Evolutionary conservation across 2,797 vertebrate genomes (phyloP).

Genomic region (Petrocephalus schoutedeni): DNA sequence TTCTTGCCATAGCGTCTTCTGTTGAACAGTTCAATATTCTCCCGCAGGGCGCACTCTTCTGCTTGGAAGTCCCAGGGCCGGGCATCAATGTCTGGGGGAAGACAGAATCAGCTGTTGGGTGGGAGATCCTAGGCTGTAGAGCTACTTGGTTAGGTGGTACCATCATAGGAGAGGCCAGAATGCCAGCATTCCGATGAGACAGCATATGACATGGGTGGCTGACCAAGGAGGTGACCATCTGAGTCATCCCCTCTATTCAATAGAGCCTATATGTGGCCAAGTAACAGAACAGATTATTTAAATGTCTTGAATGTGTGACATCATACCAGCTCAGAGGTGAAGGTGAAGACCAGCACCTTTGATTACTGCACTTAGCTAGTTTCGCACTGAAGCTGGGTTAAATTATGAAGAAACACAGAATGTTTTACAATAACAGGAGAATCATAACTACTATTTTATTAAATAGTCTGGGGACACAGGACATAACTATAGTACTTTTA

Average conservation of each 20-base stretch:
- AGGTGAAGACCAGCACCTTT: not conserved
- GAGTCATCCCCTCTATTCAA: not conserved
- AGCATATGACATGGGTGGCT: not conserved
- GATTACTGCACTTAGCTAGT: not conserved
- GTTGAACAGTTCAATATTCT: constrained; percentile 92
- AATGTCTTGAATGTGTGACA: not conserved
- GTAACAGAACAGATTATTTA: not conserved
- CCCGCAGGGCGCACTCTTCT: constrained; percentile 87
- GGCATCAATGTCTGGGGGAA: constrained; percentile 78
- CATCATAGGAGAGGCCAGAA: not conserved
- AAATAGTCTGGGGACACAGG: not conserved
- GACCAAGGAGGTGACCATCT: not conserved
- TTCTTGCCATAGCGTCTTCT: constrained; percentile 79
- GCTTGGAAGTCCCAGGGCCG: constrained; percentile 97
- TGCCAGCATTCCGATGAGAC: not conserved
- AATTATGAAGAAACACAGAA: not conserved
- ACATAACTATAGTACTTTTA: not conserved
- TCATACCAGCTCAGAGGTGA: not conserved
- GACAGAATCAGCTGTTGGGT: not conserved
- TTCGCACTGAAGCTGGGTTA: not conserved
- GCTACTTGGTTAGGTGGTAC: not conserved
- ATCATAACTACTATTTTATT: not conserved
- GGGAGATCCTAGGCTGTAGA: not conserved
- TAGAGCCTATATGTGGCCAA: not conserved
- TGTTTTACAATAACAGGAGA: not conserved